Base-by-base conservation (phyloP, 2,888 invertebrate genomes). In the Acleris laterana region DNA sequence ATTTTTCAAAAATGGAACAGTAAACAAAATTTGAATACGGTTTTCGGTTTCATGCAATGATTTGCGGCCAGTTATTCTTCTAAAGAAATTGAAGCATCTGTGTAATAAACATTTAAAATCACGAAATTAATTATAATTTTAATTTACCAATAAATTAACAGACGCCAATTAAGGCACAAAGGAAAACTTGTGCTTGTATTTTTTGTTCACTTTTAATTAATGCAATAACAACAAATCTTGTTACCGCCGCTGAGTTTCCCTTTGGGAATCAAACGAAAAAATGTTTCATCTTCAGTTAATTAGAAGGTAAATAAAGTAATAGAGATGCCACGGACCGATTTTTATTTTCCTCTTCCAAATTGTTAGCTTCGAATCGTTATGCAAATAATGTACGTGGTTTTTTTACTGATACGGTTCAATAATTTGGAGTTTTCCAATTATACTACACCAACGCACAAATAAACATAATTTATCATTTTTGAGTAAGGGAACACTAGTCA, bases 301-400 rank as follows among this genome's bases (percentile, higher is more conserved):
- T 83, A 82, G 77, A 77, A 81, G 77, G 79, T 77, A 74, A 62
- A 66, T 75, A 77, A 79, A 79, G 73, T 72, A 77, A 68, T 68
- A 63, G 56, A 68, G 68, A 62, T 68, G 66, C 71, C 62, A 66
- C 66, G 70, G 65, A 57, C 48, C 48, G 59, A 32, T 50, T 38
- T 67, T 66, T 63, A 68, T 60, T 68, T 66, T 42, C 68, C 42
- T 68, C 58, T 69, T 68, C 32, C 69, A 51, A 32, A 20, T 20
- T 28, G 57, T 58, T 52, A 48, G 46, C 51, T 25, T 9, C 9
- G n/a, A 56, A 61, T 51, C 44, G 25, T 57, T 48, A 63, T 57
- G 38, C 48, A 52, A 62, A 66, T 56, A 50, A 32, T 16, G 42
- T 13, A 60, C 64, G 55, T 60, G 64, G 20, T 32, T 19, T 28